These are phyloP conservation scores for Montipora capricornis DNA, from an alignment of 64 coral and sea anemone species.

Conservation along the genomic window DNA sequence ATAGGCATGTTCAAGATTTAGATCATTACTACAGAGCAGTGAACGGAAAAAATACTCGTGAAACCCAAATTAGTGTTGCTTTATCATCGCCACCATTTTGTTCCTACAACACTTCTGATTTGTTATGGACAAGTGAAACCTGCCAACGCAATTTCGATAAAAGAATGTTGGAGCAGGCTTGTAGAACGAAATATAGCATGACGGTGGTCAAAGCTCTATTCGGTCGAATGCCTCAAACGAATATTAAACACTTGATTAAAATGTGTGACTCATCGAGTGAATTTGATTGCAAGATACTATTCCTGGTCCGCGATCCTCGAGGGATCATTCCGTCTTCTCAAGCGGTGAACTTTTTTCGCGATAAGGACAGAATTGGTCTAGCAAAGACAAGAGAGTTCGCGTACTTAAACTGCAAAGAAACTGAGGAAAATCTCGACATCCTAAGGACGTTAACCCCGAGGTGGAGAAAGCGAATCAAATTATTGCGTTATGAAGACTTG, in stretches of 20 bases:
- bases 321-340: constrained; percentile 23
- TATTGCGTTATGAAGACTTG: constrained; percentile 14
- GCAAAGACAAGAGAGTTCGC: background rate
- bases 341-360: constrained; percentile 10
- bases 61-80: background rate
- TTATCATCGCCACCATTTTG: constrained; percentile 27
- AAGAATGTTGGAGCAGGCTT: background rate
- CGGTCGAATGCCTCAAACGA: background rate
- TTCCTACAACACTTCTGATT: background rate
- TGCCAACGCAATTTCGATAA: background rate
- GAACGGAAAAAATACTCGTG: background rate
- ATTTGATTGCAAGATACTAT: constrained; percentile 12
- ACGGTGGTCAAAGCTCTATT: constrained; percentile 18
- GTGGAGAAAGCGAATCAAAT: constrained; percentile 2
- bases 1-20: background rate
- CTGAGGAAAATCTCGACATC: constrained; percentile 7
- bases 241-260: background rate
- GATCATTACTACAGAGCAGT: constrained; percentile 4
- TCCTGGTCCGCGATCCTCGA: constrained; percentile 13
- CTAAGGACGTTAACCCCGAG: background rate
- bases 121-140: background rate
- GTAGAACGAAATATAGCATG: constrained; percentile 12
- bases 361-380: background rate
- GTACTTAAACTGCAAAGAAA: background rate
- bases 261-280: constrained; percentile 19